Conservation (phyloP, 2,888 invertebrate genomes). For the Panopea generosa region DNA sequence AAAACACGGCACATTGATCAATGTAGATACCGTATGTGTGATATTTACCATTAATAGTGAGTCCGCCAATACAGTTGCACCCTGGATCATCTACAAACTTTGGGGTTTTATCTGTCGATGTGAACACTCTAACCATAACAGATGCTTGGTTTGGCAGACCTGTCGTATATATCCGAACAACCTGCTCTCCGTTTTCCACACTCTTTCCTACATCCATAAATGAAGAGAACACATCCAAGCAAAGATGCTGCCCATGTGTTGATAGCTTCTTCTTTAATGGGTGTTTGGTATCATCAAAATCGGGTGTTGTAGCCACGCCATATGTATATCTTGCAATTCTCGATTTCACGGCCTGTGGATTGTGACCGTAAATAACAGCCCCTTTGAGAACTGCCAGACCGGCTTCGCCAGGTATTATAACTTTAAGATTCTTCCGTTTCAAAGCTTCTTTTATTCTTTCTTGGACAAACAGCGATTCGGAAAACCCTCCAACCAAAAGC, state of each 20-base stretch:
- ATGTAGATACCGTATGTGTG: too few relatives aligned
- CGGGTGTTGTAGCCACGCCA: conserved; percentile 31
- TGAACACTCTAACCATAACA: conserved; percentile 22
- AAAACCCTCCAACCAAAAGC: conserved; percentile 61
- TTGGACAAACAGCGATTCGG: conserved; percentile 54
- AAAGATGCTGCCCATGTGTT: conserved; percentile 21
- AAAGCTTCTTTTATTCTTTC: conserved; percentile 48
- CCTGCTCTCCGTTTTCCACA: conserved; percentile 19
- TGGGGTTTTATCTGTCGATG: conserved; percentile 7
- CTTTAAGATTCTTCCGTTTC: conserved; percentile 39
- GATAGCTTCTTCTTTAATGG: conserved; percentile 14
- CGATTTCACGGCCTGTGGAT: conserved; percentile 48
- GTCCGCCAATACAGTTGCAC: conserved; percentile 39
- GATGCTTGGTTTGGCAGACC: conserved; percentile 8
- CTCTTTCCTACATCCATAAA: conserved; percentile 45
- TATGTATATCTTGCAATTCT: conserved; percentile 49
- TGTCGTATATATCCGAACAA: conserved; percentile 32
- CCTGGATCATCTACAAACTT: conserved; percentile 42
- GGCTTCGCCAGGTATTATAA: conserved; percentile 55
- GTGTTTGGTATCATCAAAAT: conserved; percentile 37
- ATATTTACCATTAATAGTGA: conserved; percentile 22
- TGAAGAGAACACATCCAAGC: conserved; percentile 30
- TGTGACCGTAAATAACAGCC: conserved; percentile 55
- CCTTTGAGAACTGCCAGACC: conserved; percentile 60
- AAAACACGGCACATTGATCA: too few relatives aligned